Evolutionary conservation across 2,797 vertebrate genomes (phyloP), one percentile per base, ranked within the genome.

Genomic region (Poeciliopsis turneri): DNA sequence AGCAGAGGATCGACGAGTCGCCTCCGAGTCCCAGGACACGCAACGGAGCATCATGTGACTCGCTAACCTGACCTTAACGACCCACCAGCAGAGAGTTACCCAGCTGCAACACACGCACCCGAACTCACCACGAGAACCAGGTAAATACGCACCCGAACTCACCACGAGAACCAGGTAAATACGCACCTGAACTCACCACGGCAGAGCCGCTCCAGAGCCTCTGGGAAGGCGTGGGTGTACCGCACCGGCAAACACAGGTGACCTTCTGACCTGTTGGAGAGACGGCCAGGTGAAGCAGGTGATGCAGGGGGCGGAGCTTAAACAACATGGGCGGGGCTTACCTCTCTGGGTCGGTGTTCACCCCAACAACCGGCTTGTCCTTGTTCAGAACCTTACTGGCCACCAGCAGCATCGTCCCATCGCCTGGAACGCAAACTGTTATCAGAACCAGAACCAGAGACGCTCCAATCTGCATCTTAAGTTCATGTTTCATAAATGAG

Each of bases 281-380:
- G 53, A 89, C 7, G 6, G 30, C 23, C 51, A 11, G 9, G 13
- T n/a, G 25, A 25, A 5, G 25, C 53, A 55, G 53, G 53, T n/a
- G 25, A 12, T 25, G 9, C 9, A 4, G 49, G 49, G 20, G 64
- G 10, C 64, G 64, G 7, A 41, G 55, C 66, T 96, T 96, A 99
- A 2, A 1, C 5, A 6, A 20, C 1, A 1, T 3, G 15, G 36
- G 10, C 64, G 64, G 23, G 61, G 55, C 61, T 96, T 96, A 99
- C 98, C 98, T 97, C 89, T 99, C 98, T 51, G 98, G 98, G 90
- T 99, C 98, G 4, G 98, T 99, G 91, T 99, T 99, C 59, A 99
- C 97, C 45, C 98, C 98, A 39, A 99, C 96, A 75, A 99, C 97
- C 57, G 98, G 98, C 88, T 99, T 99, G 92, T 96, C 96, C 88